These are phyloP conservation scores for Cyanoliseus patagonus DNA, from an alignment of 2,113 vertebrate species.

Conservation along the genomic window DNA sequence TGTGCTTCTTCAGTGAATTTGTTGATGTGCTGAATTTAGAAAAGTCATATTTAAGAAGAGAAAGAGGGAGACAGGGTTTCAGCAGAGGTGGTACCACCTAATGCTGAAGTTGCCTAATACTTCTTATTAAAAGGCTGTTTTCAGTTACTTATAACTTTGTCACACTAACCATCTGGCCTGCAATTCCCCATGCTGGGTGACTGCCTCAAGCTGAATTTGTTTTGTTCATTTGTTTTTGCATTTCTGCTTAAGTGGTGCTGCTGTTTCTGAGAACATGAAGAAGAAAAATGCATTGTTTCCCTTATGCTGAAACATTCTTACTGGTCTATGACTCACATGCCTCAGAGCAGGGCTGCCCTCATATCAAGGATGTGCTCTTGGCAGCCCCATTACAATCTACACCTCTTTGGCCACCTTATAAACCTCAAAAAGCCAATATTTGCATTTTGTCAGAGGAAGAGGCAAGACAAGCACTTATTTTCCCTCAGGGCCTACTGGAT, in stretches of 20 bases:
- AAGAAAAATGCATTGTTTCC: constrained; percentile 50
- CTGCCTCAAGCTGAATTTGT: constrained; percentile 48
- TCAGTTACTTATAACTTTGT: constrained; percentile 46
- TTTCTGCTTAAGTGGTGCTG: constrained; percentile 19
- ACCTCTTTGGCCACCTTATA: background rate
- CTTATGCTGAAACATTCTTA: background rate
- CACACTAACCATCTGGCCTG: constrained; percentile 45
- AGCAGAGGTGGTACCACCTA: constrained; percentile 14
- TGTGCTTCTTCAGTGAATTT: constrained; percentile 1
- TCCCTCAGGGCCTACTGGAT: background rate
- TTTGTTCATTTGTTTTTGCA: constrained; percentile 37
- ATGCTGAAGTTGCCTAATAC: constrained; percentile 18
- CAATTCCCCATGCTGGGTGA: constrained; percentile 30
- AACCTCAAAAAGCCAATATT: background rate
- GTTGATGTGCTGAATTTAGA: background rate
- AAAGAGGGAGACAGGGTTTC: background rate
- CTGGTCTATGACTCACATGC: background rate
- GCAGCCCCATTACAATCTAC: background rate
- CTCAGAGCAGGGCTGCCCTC: background rate
- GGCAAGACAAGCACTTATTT: background rate
- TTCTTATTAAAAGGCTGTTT: constrained; percentile 24
- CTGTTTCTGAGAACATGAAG: constrained; percentile 34
- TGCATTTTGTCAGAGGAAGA: background rate
- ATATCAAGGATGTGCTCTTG: background rate
- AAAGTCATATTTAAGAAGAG: background rate